Evolutionary conservation across 2,797 vertebrate genomes (phyloP), one percentile per base, ranked within the genome.

Genomic region (Myripristis jacobus): DNA sequence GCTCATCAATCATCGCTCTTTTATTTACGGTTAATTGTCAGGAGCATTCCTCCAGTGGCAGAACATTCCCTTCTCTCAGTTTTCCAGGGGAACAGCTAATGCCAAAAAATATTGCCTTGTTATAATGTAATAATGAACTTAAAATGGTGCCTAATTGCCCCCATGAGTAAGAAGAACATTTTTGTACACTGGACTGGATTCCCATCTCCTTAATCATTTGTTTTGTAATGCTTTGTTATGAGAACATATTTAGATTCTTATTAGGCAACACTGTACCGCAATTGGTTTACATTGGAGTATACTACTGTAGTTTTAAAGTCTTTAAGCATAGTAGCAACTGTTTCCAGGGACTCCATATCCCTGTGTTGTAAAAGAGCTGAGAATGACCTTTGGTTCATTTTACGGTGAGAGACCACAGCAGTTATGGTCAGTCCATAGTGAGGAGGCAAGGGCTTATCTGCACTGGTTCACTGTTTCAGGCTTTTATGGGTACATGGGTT

Each of bases 1-100:
- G 36, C 55, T 71, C 73, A 73, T 72, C 36, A 82, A 15, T 57
- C 41, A 41, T 47, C 41, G 6, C 41, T 16, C 7, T 59, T 78
- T 38, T 65, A 31, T 67, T 75, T 54, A 57, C 44, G 47, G 25
- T 44, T 24, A 48, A 15, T 3, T 1, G 18, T 65, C 9, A 1
- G 29, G n/a, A 66, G 16, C 25, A 31, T 44, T 56, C 1, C 2
- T 41, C 24, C 29, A 1, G 54, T 36, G 24, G 36, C n/a, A 64
- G 10, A 48, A 47, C 34, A 47, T 13, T n/a, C 18, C 15, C 43
- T 57, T 43, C 15, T 43, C 16, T 8, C 27, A 50, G 12, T 21
- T 25, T 70, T 67, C 6, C 15, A 19, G 44, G 9, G 11, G 24
- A 11, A 25, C 0, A 6, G 5, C 22, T 24, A 44, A 60, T 19